Conservation (phyloP, 2,888 invertebrate genomes). For the Gryllus longicercus region DNA sequence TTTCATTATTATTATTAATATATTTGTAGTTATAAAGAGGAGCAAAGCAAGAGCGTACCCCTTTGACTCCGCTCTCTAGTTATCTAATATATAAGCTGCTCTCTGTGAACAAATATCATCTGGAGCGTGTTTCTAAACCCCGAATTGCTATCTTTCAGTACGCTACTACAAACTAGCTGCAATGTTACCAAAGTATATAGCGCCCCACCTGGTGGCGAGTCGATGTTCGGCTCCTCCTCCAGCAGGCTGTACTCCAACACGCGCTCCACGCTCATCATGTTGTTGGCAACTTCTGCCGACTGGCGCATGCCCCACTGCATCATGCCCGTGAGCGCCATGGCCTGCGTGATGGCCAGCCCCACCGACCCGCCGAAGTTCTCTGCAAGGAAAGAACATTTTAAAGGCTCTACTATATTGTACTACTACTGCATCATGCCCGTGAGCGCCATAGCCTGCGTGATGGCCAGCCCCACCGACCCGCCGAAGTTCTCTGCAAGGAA, state of each 20-base stretch:
- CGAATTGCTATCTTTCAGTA: no score
- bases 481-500: no score
- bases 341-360: slow-evolving; percentile 48
- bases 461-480: slow-evolving; percentile 52
- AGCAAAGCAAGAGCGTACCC: no score
- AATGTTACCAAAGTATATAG: no score
- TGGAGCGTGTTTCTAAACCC: no score
- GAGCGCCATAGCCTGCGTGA: slow-evolving; percentile 48
- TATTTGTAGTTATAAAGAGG: no score
- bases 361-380: slow-evolving; percentile 47
- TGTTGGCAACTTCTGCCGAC: slow-evolving; percentile 82
- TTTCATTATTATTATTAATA: no score
- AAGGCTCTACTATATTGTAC: no score
- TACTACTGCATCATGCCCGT: slow-evolving; percentile 63
- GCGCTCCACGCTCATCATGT: slow-evolving; percentile 88
- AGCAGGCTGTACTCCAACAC: slow-evolving; percentile 75
- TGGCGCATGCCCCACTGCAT: slow-evolving; percentile 86
- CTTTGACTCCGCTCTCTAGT: no score
- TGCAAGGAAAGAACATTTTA: neutral
- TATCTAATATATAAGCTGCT: no score
- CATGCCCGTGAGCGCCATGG: slow-evolving; percentile 51
- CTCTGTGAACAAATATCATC: no score
- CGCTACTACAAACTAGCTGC: no score
- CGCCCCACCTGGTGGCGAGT: slow-evolving; percentile 32
- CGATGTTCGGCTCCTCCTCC: slow-evolving; percentile 59